Evolutionary conservation across 2,113 vertebrate genomes (phyloP).

Genomic region (Dasyornis broadbenti): DNA sequence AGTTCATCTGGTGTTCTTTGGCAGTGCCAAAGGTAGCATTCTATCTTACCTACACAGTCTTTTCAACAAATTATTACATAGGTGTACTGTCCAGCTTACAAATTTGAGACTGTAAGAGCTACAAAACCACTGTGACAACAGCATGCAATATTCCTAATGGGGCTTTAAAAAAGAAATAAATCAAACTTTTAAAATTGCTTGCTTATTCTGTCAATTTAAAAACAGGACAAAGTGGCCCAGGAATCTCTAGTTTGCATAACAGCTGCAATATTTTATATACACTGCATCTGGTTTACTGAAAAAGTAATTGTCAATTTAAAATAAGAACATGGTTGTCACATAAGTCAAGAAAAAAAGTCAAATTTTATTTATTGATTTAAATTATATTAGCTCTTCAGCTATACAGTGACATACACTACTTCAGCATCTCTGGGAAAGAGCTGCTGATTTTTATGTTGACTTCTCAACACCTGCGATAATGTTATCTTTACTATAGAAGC

Average conservation of each 20-base stretch:
- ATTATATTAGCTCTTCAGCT: neutral
- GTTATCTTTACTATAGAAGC: neutral
- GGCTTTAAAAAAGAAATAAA: neutral
- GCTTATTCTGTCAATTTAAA: neutral
- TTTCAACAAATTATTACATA: neutral
- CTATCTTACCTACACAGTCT: neutral
- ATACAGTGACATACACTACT: neutral
- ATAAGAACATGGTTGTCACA: neutral
- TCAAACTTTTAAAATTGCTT: neutral
- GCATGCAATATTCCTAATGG: neutral
- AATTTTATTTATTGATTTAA: neutral
- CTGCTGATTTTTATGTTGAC: neutral
- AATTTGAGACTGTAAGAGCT: neutral
- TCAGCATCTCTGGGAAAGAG: neutral
- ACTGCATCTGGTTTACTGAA: neutral
- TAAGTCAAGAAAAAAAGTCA: neutral
- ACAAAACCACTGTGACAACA: neutral
- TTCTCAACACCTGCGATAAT: neutral
- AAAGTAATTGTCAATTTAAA: neutral
- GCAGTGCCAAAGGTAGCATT: neutral
- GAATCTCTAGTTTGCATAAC: neutral
- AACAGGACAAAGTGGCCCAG: neutral
- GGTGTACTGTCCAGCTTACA: neutral
- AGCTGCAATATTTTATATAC: neutral
- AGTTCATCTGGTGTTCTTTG: neutral